Percentiles rank a stretch among this genome's conserved stretches.
These are phyloP conservation scores for Avahi laniger DNA, from an alignment of 2,797 vertebrate species.

Conservation along the genomic window DNA sequence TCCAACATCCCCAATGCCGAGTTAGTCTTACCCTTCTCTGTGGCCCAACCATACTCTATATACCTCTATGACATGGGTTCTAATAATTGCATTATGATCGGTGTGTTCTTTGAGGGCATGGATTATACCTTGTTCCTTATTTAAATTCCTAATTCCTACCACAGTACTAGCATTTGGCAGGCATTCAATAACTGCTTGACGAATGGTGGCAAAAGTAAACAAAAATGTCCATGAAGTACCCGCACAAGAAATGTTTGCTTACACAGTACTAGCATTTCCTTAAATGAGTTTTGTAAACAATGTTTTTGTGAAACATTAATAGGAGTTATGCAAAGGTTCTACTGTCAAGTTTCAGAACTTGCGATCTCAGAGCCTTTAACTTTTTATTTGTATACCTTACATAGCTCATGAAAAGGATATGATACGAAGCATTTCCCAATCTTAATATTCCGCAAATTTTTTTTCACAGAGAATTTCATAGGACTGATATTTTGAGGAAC, in stretches of 20 bases:
- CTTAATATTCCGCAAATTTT: neutral
- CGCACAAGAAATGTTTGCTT: neutral
- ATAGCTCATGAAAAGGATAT: neutral
- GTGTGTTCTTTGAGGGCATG: neutral
- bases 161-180: neutral
- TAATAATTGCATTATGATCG: neutral
- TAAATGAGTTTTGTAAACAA: neutral
- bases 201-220: neutral
- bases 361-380: neutral
- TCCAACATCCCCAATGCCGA: neutral
- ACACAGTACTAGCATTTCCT: neutral
- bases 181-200: neutral
- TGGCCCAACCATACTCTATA: neutral
- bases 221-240: neutral
- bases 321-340: neutral
- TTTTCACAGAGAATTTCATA: neutral
- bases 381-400: neutral
- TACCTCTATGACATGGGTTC: neutral
- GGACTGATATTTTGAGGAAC: conserved; percentile 17
- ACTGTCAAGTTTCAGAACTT: neutral
- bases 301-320: neutral
- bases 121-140: neutral
- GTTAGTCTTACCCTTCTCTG: neutral
- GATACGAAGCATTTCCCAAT: neutral
- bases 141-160: neutral